Base-by-base conservation (phyloP, 1,140 invertebrate genomes). In the Plodia interpunctella region DNA sequence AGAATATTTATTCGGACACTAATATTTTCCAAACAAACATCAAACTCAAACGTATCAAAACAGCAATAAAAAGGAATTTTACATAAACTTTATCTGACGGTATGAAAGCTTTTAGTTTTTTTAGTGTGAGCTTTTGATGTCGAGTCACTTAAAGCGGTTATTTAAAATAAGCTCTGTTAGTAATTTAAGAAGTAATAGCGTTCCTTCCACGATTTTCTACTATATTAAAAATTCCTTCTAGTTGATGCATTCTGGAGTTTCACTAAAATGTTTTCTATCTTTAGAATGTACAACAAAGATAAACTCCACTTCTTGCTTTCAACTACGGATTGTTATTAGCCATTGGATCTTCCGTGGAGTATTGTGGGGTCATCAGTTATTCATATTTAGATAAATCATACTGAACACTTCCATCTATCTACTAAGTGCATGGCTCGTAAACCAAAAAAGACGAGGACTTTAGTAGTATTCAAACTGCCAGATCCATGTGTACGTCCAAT, bases 41-140 rank as follows among this genome's bases (percentile, higher is more conserved):
- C 32, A 35, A 35, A 35, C 8, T 35, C 1, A 44, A 44, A n/a
- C 5, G 5, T 44, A 15, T 44, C 38, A 44, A 44, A 44, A 44
- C 38, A 44, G 2, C 38, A 44, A 44, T 44, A 44, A 44, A 44
- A 44, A 44, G 8, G 38, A 15, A 15, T 17, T 44, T 44, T n/a
- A 44, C 38, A 1, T 15, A 2, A 44, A 44, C 13, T 44, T 5
- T 15, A n/a, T 44, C 38, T 44, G 15, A 44, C 38, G 38, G 38
- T 15, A 44, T 44, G n/a, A 44, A 44, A 44, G n/a, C 13, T 15
- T 44, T 44, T 44, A 15, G n/a, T n/a, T 44, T 32, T 38, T 44
- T 44, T 44, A 44, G 38, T 44, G 38, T 3, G n/a, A 44, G 38
- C 38, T n/a, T 44, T 44, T 44, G 38, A 44, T 44, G 38, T 44